phyloP scores from a whole-genome alignment of 2,888 invertebrate species.

The Noctua fimbriata region DNA sequence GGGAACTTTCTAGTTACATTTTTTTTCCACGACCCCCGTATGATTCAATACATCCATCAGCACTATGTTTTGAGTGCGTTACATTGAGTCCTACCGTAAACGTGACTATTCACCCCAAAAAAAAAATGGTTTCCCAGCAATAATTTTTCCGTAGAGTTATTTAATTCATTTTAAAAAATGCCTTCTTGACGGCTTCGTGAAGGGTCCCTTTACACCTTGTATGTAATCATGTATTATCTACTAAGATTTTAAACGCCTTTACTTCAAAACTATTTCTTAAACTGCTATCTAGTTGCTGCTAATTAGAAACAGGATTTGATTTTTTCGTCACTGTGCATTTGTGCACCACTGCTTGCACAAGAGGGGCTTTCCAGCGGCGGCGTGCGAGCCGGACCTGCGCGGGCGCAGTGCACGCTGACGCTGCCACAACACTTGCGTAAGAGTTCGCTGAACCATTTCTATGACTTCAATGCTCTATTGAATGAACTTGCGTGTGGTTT shows the following conservation, averaged over 20 bases:
- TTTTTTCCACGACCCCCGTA: too few species aligned
- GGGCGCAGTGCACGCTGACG: constrained; percentile 70
- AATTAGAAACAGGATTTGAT: constrained; percentile 58
- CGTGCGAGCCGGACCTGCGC: constrained; percentile 79
- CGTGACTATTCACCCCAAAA: too few species aligned
- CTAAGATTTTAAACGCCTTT: not conserved
- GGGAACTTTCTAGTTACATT: too few species aligned
- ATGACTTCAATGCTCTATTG: constrained; percentile 61
- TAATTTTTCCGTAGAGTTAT: too few species aligned
- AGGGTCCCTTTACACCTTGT: too few species aligned
- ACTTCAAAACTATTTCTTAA: not conserved
- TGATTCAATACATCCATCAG: too few species aligned
- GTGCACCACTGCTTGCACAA: constrained; percentile 81
- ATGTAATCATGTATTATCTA: not conserved
- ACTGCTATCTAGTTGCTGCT: constrained; percentile 21
- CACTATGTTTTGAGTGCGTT: too few species aligned
- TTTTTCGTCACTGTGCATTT: constrained; percentile 52
- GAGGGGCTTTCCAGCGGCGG: constrained; percentile 81
- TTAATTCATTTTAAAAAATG: too few species aligned
- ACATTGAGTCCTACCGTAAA: too few species aligned
- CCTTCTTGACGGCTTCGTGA: too few species aligned
- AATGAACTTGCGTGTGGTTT: constrained; percentile 64
- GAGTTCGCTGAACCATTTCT: constrained; percentile 85
- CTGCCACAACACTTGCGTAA: constrained; percentile 79
- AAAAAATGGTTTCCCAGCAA: too few species aligned